Evolutionary conservation across 2,113 vertebrate genomes (phyloP), one percentile per base, ranked within the genome.

Genomic region (Muntiacus reevesi): DNA sequence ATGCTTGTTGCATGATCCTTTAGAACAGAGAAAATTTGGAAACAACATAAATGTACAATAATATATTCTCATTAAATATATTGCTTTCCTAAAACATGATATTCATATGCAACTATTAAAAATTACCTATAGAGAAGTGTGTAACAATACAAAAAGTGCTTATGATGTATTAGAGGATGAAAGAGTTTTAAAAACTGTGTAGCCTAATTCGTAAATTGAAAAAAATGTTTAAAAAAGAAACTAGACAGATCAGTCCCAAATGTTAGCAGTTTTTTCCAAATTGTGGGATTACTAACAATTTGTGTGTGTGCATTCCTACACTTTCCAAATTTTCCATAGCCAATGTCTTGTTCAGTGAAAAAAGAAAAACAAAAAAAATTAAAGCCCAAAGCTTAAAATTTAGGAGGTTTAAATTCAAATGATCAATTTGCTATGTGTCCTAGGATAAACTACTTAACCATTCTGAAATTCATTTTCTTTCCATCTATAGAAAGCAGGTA

Each of bases 11-110:
- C 23, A n/a, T 93, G 59, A 94, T 71, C 6, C 12, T 93, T 97
- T 71, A 76, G 43, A 89, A 79, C 23, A 87, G 13, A 50, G 89
- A 93, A 94, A 91, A 54, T 43, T 52, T 87, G 45, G 79, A 59
- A 96, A 91, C 19, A 94, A 47, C 43, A 43, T 94, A 85, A 89
- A 71, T 89, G 43, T 62, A 74, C 6, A 76, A 55, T 84, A 92
- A 87, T 92, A 81, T 97, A 36, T 6, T 33, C n/a, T 96, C 50
- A 45, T 79, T 92, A 92, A 95, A 79, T 71, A 82, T 5, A 79
- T 87, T 95, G n/a, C 43, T 87, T 74, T 23, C 79, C 76, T 89
- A 81, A 95, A 90, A 89, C 45, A 71, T 57, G 19, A 21, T 81
- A 92, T 81, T n/a, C 54, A 60, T 3, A 95, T 85, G 36, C 27